Percentiles rank a stretch among this genome's conserved stretches.
These are phyloP conservation scores for Dicrurus megarhynchus DNA, from an alignment of 2,113 vertebrate genomes.

Conservation along the genomic window DNA sequence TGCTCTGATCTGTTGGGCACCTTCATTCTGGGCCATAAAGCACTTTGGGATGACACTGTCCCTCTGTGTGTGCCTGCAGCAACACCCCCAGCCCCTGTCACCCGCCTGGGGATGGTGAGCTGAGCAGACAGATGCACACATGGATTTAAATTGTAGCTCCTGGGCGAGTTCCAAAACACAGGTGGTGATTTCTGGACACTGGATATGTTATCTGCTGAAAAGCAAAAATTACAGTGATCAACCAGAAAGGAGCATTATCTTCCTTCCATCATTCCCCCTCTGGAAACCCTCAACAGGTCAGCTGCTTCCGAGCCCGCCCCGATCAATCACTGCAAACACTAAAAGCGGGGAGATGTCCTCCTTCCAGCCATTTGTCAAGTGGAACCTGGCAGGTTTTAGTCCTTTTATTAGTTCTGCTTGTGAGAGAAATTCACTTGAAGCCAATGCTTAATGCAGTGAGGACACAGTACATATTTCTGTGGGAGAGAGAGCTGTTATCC, in stretches of 20 bases:
- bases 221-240: constrained; percentile 34
- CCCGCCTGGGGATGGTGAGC: rapidly evolving
- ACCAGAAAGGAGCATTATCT: background rate
- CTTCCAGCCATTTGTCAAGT: constrained; percentile 53
- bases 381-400: constrained; percentile 40
- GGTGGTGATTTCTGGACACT: constrained; percentile 40
- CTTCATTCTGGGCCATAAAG: background rate
- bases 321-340: constrained; percentile 39
- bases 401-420: constrained; percentile 67
- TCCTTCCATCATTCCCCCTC: background rate
- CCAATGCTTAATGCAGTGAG: constrained; percentile 44
- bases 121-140: background rate
- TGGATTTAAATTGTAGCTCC: background rate
- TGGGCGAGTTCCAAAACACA: constrained; percentile 25
- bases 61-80: background rate
- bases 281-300: constrained; percentile 15
- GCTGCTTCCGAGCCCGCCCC: background rate
- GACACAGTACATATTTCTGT: constrained; percentile 11
- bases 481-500: background rate
- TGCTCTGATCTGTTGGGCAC: background rate
- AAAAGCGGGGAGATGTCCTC: constrained; percentile 7
- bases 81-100: background rate
- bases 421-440: constrained; percentile 43
- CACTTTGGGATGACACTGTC: background rate
- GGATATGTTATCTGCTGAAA: background rate